Evolutionary conservation across 2,888 invertebrate genomes (phyloP).

Genomic region (Dicyrtoma fusca): DNA sequence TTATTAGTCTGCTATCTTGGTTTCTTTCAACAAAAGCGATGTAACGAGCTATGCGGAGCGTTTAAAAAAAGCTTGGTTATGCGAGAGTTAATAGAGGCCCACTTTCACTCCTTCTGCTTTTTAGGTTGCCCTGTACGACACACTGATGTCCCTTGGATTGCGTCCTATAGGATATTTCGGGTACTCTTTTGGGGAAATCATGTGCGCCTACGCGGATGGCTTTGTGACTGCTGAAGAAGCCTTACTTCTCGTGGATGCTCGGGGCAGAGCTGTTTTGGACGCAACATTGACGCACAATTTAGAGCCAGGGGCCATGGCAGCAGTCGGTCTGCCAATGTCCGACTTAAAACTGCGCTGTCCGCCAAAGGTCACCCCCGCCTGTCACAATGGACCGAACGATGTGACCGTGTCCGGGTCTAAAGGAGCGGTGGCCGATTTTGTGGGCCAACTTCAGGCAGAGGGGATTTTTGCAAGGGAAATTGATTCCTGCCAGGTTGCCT

Average conservation of each 20-base stretch:
- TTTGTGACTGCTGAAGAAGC: conserved; percentile 92
- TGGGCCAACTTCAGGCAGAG: conserved; percentile 70
- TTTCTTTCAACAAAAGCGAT: no score
- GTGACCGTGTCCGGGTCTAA: conserved; percentile 91
- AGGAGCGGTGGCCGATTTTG: conserved; percentile 69
- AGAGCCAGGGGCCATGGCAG: conserved; percentile 61
- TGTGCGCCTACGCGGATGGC: conserved; percentile 95
- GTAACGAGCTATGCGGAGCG: no score
- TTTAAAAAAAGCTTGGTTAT: no score
- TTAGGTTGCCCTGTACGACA: conserved; percentile 88
- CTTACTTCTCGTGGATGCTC: conserved; percentile 67
- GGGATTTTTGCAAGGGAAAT: conserved; percentile 82
- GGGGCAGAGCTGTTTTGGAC: conserved; percentile 60
- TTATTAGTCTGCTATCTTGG: no score
- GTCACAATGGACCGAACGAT: conserved; percentile 91
- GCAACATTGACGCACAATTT: conserved; percentile 52
- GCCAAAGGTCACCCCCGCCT: conserved; percentile 79
- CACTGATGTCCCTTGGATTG: conserved; percentile 74
- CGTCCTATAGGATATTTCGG: conserved; percentile 92
- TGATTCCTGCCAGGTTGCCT: conserved; percentile 83
- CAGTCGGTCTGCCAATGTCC: conserved; percentile 62
- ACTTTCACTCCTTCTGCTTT: no score
- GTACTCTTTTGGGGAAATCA: conserved; percentile 90
- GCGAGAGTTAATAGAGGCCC: no score
- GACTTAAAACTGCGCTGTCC: conserved; percentile 75